A percentile compares a stretch with the other conserved stretches of the same genome.
Conservation (phyloP, 2,888 invertebrate species). For the Orchesella flavescens region DNA sequence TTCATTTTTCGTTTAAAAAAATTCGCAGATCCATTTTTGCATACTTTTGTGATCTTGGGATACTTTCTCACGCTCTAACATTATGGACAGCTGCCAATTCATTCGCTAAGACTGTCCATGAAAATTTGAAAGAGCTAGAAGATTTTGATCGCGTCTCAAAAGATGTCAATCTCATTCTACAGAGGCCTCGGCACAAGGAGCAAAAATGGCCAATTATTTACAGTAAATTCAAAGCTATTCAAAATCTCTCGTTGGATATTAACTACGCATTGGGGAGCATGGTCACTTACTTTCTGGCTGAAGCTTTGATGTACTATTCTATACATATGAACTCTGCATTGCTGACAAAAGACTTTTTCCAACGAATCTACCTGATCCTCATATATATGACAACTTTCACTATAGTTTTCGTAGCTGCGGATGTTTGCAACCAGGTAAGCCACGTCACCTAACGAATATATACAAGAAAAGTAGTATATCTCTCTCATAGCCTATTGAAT, state of each 20-base stretch:
- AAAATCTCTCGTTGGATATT: background rate
- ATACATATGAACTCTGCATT: background rate
- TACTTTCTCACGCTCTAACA: constrained; percentile 2
- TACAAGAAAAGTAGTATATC: background rate
- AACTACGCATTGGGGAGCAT: constrained; percentile 3
- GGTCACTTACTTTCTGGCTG: constrained; percentile 14
- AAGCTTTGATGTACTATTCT: constrained; percentile 8
- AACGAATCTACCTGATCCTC: background rate
- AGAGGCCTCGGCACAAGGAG: background rate
- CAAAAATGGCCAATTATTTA: constrained; percentile 2
- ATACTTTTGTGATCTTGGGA: too few relatives aligned
- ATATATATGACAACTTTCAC: background rate
- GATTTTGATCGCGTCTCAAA: background rate
- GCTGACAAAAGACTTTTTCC: background rate
- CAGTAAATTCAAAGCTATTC: background rate
- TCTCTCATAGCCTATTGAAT: background rate
- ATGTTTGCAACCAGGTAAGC: constrained; percentile 7
- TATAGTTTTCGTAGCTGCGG: background rate
- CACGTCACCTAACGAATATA: background rate
- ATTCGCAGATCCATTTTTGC: background rate
- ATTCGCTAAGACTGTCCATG: constrained; percentile 11
- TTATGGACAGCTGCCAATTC: constrained; percentile 13
- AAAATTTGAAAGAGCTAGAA: background rate
- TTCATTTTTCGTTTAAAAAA: too few relatives aligned
- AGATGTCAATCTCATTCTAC: background rate